Base-by-base conservation (phyloP, 2,797 vertebrate species). In the Holocentrus rufus region DNA sequence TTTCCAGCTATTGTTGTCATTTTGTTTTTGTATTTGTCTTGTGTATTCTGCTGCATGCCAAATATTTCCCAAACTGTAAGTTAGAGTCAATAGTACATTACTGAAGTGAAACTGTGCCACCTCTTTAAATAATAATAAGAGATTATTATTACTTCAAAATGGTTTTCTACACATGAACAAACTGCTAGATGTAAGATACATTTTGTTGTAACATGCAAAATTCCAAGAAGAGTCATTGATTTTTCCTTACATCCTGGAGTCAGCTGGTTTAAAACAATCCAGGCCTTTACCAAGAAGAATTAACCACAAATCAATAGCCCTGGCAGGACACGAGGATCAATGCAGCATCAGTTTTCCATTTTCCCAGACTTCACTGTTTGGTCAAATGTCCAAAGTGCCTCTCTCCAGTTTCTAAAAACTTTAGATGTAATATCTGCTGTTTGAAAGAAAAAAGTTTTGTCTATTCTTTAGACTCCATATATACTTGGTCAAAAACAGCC, bases 201-300 rank as follows among this genome's bases (percentile, higher is more conserved):
- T 34, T 20, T 27, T 20, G 50, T 15, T 46, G 11, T 39, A 71
- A 53, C 47, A 58, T 69, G 25, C 49, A 80, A 4, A n/a, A 53
- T 55, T 69, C 54, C 17, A 18, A 50, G 18, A 56, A 30, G 1
- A 67, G 57, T 34, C 57, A 66, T 68, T 68, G 78, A 86, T 68
- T 75, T n/a, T 1, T 64, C 22, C 7, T 42, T 44, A 54, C 55
- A n/a, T 2, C 22, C 20, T 47, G 18, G 23, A 15, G 39, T 77
- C 64, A 63, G 72, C 57, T 55, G 59, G 66, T 63, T 66, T 69
- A 61, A 77, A 79, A 18, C 34, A 11, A 27, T 64, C 42, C n/a
- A 18, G 5, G 1, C 67, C 65, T 76, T 18, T 78, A 46, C 76
- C 14, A 39, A 42, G 13, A 3, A 61, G 53, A 47, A 13, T 2